Conservation (phyloP, 1,140 invertebrate species). For the Diploscapter pachys region DNA sequence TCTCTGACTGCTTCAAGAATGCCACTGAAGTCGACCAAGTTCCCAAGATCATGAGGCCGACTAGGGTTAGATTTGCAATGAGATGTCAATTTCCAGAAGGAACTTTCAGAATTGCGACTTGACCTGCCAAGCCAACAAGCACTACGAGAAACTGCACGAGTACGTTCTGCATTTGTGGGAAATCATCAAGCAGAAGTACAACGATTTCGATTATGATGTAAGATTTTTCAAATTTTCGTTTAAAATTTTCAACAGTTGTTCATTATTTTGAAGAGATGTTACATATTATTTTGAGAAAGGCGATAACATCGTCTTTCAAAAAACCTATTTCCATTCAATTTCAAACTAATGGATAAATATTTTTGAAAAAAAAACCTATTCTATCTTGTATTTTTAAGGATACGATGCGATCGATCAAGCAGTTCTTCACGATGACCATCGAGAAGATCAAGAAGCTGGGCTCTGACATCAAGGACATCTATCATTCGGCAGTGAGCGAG, state of each 20-base stretch:
- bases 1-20: slow-evolving; percentile 37
- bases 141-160: slow-evolving; percentile 34
- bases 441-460: slow-evolving; percentile 32
- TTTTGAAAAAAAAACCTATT: background rate
- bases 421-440: slow-evolving; percentile 30
- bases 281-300: no score
- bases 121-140: slow-evolving; percentile 33
- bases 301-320: background rate
- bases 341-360: background rate
- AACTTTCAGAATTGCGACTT: slow-evolving; percentile 30
- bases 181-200: slow-evolving; percentile 38
- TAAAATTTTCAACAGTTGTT: background rate
- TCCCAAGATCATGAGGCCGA: slow-evolving; percentile 17
- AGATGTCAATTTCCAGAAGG: background rate
- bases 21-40: slow-evolving; percentile 28
- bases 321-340: background rate
- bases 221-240: background rate
- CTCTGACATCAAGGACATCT: slow-evolving; percentile 12
- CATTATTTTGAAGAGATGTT: no score
- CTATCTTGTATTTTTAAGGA: slow-evolving; percentile 9
- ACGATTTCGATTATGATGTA: slow-evolving; percentile 35
- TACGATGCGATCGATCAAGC: slow-evolving; percentile 26
- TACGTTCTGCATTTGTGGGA: slow-evolving; percentile 38
- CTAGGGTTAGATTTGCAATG: slow-evolving; percentile 3
- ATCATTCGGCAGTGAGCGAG: no score